Conservation (phyloP, 2,113 vertebrate species). For the Emydocephalus ijimae region DNA sequence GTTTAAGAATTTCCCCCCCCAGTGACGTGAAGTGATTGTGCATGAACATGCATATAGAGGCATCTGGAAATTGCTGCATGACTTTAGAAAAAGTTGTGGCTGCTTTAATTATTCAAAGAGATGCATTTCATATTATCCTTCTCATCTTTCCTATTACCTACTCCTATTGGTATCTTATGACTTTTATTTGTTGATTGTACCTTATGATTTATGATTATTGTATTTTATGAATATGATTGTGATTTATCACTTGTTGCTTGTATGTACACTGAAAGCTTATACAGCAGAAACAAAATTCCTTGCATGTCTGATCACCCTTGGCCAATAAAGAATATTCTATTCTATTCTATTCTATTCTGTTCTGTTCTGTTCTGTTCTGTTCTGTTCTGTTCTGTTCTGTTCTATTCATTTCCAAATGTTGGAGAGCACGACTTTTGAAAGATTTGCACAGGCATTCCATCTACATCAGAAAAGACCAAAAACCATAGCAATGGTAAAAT, state of each 20-base stretch:
- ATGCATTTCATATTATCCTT: not conserved
- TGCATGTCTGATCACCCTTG: not conserved
- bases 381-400: not conserved
- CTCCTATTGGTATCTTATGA: not conserved
- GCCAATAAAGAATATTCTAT: not conserved
- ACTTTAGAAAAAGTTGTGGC: not conserved
- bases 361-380: not conserved
- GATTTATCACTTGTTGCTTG: not conserved
- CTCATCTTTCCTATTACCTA: not conserved
- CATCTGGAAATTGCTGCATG: not conserved
- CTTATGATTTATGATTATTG: not conserved
- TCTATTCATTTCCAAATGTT: not conserved
- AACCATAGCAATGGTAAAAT: not conserved
- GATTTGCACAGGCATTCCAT: not conserved
- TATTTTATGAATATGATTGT: not conserved
- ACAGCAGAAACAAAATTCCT: not conserved
- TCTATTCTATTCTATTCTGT: too few species aligned
- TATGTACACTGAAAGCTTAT: not conserved
- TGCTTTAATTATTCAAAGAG: not conserved
- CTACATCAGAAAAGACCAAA: not conserved
- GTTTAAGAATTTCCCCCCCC: not conserved
- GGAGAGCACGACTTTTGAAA: not conserved
- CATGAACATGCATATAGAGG: not conserved
- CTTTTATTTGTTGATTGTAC: not conserved
- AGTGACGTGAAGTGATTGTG: not conserved